Evolutionary conservation across 2,797 vertebrate genomes (phyloP).

Genomic region (Falco cherrug): DNA sequence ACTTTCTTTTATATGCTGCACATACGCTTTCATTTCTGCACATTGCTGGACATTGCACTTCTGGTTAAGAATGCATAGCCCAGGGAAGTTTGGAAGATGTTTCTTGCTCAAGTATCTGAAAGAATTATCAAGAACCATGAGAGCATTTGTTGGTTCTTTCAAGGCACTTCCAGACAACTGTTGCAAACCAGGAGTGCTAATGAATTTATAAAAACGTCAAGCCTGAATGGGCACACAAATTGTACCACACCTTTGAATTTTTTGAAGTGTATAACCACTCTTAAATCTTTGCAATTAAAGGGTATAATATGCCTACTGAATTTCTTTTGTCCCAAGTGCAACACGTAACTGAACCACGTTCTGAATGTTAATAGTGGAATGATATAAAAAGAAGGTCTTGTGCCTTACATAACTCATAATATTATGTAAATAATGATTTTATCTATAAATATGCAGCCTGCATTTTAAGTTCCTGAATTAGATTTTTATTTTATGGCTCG

Average conservation of each 20-base stretch:
- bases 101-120: neutral
- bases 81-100: neutral
- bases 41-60: neutral
- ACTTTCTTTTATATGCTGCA: neutral
- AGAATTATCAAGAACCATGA: neutral
- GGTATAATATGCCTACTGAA: neutral
- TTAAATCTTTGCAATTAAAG: neutral
- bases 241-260: neutral
- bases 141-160: neutral
- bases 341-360: neutral
- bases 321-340: neutral
- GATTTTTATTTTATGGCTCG: conserved; percentile 8
- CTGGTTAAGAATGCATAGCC: neutral
- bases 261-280: neutral
- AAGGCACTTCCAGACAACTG: neutral
- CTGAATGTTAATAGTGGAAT: neutral
- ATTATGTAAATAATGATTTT: neutral
- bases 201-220: neutral
- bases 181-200: neutral
- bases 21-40: neutral
- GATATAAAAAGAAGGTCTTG: neutral
- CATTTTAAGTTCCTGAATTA: neutral
- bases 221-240: neutral
- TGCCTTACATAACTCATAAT: neutral
- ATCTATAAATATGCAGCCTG: neutral